These are phyloP conservation scores for Athene cunicularia DNA, from an alignment of 2,113 vertebrate species.

Conservation along the genomic window DNA sequence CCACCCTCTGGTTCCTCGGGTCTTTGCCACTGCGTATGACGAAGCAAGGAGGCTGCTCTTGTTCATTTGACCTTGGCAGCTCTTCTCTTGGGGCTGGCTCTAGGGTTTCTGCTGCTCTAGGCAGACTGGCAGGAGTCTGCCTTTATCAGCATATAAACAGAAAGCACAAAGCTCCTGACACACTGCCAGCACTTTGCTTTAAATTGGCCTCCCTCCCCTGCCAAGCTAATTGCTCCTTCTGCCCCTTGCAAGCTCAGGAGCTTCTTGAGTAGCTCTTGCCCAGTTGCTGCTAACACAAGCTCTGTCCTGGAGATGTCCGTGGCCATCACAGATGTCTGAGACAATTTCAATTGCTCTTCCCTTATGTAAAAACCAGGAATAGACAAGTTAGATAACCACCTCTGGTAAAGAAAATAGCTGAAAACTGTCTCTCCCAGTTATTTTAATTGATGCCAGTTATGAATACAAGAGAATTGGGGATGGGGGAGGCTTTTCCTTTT, in stretches of 20 bases:
- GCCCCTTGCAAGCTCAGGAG: neutral
- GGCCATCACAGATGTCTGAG: neutral
- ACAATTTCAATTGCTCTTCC: neutral
- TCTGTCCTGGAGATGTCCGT: neutral
- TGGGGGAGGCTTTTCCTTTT: conserved; percentile 54
- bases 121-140: conserved; percentile 54
- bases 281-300: neutral
- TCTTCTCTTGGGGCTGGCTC: neutral
- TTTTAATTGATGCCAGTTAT: conserved; percentile 33
- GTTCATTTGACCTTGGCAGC: neutral
- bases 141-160: neutral
- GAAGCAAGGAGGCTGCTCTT: neutral
- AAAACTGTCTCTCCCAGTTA: conserved; percentile 20
- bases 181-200: neutral
- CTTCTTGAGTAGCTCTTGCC: neutral
- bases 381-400: conserved; percentile 61
- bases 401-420: conserved; percentile 42
- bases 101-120: conserved; percentile 50
- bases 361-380: conserved; percentile 52
- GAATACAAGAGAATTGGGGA: conserved; percentile 37
- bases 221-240: neutral
- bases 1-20: neutral
- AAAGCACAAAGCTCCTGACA: neutral
- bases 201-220: neutral
- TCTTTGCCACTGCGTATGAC: neutral